phyloP scores from a whole-genome alignment of 1,140 invertebrate species.

The Drosophila mayri region DNA sequence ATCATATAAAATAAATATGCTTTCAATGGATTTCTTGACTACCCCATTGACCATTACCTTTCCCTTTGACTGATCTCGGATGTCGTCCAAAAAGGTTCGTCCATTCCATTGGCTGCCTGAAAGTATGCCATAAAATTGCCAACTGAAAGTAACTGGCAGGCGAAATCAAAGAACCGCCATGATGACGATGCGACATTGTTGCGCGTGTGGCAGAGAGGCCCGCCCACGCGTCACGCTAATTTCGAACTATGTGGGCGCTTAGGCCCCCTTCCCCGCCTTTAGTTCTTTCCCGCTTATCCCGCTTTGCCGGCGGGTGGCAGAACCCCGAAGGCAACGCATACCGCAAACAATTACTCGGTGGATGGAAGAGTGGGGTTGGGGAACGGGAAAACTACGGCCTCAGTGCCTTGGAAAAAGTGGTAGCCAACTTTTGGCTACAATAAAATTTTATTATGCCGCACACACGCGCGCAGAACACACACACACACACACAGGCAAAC shows the following conservation, averaged over 20 bases:
- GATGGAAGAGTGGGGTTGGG: background rate
- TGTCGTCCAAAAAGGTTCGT: slow-evolving; percentile 11
- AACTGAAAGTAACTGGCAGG: slow-evolving; percentile 47
- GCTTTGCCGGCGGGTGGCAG: slow-evolving; percentile 3
- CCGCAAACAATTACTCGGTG: slow-evolving; percentile 69
- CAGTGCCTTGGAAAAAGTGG: slow-evolving; percentile 63
- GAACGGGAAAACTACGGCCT: slow-evolving; percentile 48
- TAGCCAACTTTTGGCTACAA: slow-evolving; percentile 81
- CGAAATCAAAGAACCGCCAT: slow-evolving; percentile 66
- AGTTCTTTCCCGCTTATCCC: background rate
- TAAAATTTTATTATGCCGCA: slow-evolving; percentile 84
- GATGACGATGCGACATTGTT: slow-evolving; percentile 71
- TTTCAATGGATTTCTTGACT: background rate
- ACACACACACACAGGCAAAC: slow-evolving; percentile 58
- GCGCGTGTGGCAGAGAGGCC: slow-evolving; percentile 43
- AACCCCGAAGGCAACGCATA: slow-evolving; percentile 24
- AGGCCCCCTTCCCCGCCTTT: slow-evolving; percentile 22
- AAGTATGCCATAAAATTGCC: slow-evolving; percentile 61
- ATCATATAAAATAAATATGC: background rate
- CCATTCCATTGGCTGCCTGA: slow-evolving; percentile 37
- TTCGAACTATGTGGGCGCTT: slow-evolving; percentile 75
- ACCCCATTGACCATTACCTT: background rate
- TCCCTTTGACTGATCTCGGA: background rate
- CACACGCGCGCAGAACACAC: slow-evolving; percentile 60
- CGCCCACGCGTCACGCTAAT: slow-evolving; percentile 59